Evolutionary conservation across 2,888 invertebrate genomes (phyloP).

Genomic region (Tipula lateralis): DNA sequence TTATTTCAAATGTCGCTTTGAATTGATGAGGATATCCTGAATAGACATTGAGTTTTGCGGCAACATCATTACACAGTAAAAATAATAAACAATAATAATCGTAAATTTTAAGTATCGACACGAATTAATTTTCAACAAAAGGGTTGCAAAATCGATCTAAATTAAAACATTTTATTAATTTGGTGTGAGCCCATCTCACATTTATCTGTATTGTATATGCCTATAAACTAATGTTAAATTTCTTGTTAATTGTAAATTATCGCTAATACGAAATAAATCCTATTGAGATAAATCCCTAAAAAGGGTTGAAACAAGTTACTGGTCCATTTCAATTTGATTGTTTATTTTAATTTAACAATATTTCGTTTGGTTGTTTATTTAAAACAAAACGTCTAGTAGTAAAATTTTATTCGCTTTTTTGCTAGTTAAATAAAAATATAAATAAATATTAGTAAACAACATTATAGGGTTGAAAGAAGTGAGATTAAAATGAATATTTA

Average conservation of each 20-base stretch:
- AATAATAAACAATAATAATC: neutral
- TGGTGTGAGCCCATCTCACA: neutral
- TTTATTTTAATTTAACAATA: neutral
- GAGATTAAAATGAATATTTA: slow-evolving; percentile 24
- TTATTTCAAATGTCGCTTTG: too few species aligned
- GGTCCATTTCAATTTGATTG: neutral
- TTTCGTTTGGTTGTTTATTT: neutral
- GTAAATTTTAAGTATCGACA: neutral
- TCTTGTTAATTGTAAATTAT: slow-evolving; percentile 19
- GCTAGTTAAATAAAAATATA: neutral
- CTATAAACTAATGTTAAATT: neutral
- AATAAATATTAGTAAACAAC: slow-evolving; percentile 24
- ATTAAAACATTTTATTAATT: slow-evolving; percentile 1
- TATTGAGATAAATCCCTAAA: neutral
- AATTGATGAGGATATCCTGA: too few species aligned
- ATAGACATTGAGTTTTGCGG: too few species aligned
- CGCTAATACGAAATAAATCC: neutral
- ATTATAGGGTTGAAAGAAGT: slow-evolving; percentile 11
- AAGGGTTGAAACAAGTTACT: neutral
- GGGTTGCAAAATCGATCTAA: neutral
- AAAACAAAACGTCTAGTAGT: neutral
- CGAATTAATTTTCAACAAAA: neutral
- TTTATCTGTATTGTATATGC: neutral
- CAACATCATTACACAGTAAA: neutral
- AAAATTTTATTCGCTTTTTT: neutral